Evolutionary conservation across 2,113 vertebrate species (phyloP).

Genomic region (Tursiops truncatus): DNA sequence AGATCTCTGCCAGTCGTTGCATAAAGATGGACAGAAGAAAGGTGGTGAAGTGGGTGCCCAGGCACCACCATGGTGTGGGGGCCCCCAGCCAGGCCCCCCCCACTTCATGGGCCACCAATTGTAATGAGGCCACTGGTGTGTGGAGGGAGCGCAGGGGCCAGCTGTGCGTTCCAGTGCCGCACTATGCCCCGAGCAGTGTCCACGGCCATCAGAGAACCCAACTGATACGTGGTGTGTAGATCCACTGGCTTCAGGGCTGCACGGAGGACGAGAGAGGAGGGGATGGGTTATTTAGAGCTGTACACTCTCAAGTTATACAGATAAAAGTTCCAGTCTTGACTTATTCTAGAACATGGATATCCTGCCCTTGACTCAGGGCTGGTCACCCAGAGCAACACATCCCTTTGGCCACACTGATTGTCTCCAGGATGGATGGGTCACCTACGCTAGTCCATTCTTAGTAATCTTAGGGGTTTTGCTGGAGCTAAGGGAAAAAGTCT

Average conservation of each 20-base stretch:
- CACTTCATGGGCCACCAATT: constrained; percentile 10
- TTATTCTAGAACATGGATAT: not conserved
- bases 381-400: not conserved
- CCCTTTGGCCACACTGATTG: not conserved
- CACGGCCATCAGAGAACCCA: constrained; percentile 40
- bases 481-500: not conserved
- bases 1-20: not conserved
- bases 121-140: not conserved
- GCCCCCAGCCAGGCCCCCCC: not conserved
- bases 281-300: not conserved
- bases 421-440: not conserved
- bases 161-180: not conserved
- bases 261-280: not conserved
- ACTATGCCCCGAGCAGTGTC: constrained; percentile 16
- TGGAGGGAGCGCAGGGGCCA: not conserved
- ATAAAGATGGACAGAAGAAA: constrained; percentile 43
- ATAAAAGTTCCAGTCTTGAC: not conserved
- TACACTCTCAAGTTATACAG: not conserved
- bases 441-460: not conserved
- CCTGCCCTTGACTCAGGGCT: constrained; percentile 1
- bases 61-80: constrained; percentile 9
- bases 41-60: constrained; percentile 47
- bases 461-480: not conserved
- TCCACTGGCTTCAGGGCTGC: constrained; percentile 7
- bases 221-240: constrained; percentile 5